Evolutionary conservation across 1,140 invertebrate genomes (phyloP).

Genomic region (Chironomus striatipennis): DNA sequence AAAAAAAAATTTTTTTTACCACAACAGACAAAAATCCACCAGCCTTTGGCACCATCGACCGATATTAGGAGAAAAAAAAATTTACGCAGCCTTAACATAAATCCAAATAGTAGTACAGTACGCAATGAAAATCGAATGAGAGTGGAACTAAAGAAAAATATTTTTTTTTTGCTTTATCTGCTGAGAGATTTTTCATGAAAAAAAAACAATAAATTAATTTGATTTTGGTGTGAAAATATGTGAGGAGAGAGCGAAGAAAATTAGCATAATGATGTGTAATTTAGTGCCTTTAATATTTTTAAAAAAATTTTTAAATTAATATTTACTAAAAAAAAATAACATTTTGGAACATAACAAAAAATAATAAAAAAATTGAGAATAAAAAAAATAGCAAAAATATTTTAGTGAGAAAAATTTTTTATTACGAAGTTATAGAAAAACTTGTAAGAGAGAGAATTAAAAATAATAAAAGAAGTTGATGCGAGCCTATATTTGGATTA

Average conservation of each 20-base stretch:
- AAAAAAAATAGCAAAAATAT: neutral
- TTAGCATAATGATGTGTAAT: neutral
- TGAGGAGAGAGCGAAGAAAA: neutral
- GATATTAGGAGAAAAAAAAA: neutral
- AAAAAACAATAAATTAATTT: neutral
- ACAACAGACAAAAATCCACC: slow-evolving; percentile 7
- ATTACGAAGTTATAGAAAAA: no score
- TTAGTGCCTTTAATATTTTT: slow-evolving; percentile 11
- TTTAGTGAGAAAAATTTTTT: no score
- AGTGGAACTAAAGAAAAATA: neutral
- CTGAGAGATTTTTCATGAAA: neutral
- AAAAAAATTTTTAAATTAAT: neutral
- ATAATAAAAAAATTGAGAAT: no score
- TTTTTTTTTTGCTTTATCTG: no score
- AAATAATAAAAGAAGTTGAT: neutral
- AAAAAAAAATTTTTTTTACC: neutral
- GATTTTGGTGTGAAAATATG: neutral
- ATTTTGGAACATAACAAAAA: no score
- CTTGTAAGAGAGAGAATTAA: no score
- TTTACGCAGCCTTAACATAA: slow-evolving; percentile 10
- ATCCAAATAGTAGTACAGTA: neutral
- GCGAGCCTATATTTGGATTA: neutral
- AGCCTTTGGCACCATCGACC: neutral
- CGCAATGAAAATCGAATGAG: slow-evolving; percentile 5
- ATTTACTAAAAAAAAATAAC: neutral